phyloP scores from a whole-genome alignment of 1,140 invertebrate species.

The Formica selysi region DNA sequence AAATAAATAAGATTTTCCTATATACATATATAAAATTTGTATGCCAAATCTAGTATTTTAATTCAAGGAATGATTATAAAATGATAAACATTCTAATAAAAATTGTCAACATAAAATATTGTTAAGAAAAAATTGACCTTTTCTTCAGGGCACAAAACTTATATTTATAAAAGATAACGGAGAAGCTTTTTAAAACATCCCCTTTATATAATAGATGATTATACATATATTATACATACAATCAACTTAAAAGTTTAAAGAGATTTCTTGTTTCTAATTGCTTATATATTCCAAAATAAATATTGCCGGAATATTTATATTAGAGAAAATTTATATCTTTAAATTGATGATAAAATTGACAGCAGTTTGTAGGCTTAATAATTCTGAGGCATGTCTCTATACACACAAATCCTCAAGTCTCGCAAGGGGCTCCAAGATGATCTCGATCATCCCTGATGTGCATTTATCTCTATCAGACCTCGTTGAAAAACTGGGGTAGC shows the following conservation, averaged over 20 bases:
- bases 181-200: no score
- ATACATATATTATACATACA: no score
- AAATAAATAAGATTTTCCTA: not conserved
- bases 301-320: not conserved
- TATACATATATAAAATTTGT: no score
- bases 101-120: not conserved
- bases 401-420: not conserved
- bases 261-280: no score
- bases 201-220: no score
- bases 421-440: not conserved
- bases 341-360: constrained; percentile 12
- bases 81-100: not conserved
- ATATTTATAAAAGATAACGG: no score
- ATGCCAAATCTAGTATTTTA: not conserved
- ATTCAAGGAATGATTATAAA: no score
- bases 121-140: not conserved
- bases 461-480: not conserved
- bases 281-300: no score
- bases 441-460: not conserved
- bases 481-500: not conserved
- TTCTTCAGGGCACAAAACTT: no score
- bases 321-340: not conserved
- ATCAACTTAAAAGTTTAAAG: no score
- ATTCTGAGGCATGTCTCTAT: not conserved
- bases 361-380: not conserved